Evolutionary conservation across 37 sponge, comb jelly and placozoan genomes (phyloP).

Genomic region (Diacarnus erythraeanus): DNA sequence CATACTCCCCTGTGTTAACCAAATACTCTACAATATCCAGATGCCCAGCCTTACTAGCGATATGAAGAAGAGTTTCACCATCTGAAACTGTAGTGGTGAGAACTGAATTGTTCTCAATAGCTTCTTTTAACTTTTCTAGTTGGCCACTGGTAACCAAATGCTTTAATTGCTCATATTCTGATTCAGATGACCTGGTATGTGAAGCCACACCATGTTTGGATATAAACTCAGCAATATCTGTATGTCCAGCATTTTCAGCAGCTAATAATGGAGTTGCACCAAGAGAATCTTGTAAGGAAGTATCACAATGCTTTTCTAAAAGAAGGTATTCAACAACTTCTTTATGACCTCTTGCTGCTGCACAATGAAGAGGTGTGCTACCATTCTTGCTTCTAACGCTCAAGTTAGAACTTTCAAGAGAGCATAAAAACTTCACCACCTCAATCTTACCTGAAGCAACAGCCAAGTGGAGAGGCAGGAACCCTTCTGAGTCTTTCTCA

Average conservation of each 20-base stretch:
- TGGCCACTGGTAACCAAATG: background rate
- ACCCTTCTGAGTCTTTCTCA: slow-evolving; percentile 40
- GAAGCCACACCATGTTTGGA: background rate
- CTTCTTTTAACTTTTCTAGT: slow-evolving; percentile 12
- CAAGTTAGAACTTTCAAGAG: background rate
- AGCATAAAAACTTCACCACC: slow-evolving; percentile 45
- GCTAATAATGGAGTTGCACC: slow-evolving; percentile 4
- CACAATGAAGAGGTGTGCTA: slow-evolving; percentile 37
- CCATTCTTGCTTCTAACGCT: slow-evolving; percentile 4
- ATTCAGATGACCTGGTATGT: background rate
- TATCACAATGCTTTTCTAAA: slow-evolving; percentile 1
- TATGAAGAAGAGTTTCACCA: slow-evolving; percentile 51
- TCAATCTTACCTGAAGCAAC: slow-evolving; percentile 49
- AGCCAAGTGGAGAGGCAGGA: slow-evolving; percentile 77
- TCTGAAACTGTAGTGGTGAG: slow-evolving; percentile 20
- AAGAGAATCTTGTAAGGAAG: background rate
- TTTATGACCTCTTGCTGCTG: slow-evolving; percentile 16
- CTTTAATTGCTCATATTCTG: background rate
- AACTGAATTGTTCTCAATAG: background rate
- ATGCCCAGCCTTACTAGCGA: slow-evolving; percentile 38
- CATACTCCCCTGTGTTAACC: slow-evolving; percentile 17
- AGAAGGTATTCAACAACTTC: slow-evolving; percentile 21
- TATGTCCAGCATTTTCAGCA: slow-evolving; percentile 7
- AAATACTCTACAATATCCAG: slow-evolving; percentile 37
- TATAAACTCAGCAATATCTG: background rate